Conservation (phyloP, 2,888 invertebrate species). For the Drosophila pegasa region DNA sequence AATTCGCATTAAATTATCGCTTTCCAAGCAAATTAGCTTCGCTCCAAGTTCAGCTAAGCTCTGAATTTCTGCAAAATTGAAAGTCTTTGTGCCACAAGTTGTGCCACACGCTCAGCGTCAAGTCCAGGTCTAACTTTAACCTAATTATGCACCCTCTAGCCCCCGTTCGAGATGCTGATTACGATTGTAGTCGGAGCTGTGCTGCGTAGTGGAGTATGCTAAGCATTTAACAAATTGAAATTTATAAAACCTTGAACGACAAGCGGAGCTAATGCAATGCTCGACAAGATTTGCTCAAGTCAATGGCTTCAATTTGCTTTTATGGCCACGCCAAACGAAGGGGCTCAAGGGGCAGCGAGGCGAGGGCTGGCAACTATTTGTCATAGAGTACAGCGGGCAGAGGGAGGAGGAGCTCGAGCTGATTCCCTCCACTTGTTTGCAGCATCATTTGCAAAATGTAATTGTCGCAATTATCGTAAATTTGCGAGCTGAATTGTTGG, state of each 20-base stretch:
- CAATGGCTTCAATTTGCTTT: constrained; percentile 79
- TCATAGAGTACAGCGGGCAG: constrained; percentile 26
- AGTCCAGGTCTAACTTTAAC: constrained; percentile 1
- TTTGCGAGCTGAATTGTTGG: constrained; percentile 68
- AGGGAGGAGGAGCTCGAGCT: constrained; percentile 10
- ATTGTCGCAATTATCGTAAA: constrained; percentile 80
- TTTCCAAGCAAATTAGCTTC: not conserved
- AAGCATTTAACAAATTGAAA: constrained; percentile 78
- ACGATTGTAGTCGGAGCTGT: constrained; percentile 25
- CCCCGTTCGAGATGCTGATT: constrained; percentile 40
- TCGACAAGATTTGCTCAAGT: constrained; percentile 67
- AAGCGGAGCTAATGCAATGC: constrained; percentile 52
- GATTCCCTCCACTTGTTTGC: constrained; percentile 61
- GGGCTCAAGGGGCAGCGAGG: not conserved
- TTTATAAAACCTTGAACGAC: constrained; percentile 63
- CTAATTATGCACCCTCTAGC: constrained; percentile 31
- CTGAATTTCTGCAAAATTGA: not conserved
- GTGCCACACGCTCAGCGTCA: not conserved
- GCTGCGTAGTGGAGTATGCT: constrained; percentile 58
- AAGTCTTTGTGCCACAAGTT: not conserved
- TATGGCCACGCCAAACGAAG: constrained; percentile 35
- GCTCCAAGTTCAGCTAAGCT: not conserved
- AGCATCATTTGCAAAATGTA: constrained; percentile 75
- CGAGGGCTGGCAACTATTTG: constrained; percentile 60
- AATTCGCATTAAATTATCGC: constrained; percentile 4